phyloP scores from a whole-genome alignment of 2,113 vertebrate genomes.

The Myrmecophaga tridactyla region DNA sequence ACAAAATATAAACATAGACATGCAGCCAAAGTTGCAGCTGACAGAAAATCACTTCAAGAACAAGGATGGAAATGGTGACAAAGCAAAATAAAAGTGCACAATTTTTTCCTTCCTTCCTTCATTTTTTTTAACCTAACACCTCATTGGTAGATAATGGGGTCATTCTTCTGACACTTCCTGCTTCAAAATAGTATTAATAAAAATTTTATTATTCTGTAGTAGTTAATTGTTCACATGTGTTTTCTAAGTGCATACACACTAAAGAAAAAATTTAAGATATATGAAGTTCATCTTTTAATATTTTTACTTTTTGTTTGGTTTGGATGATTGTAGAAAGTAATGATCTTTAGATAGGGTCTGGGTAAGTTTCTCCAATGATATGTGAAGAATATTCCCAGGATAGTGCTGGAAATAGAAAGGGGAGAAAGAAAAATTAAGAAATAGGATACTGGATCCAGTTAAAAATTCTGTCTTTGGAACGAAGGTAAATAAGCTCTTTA shows the following conservation, averaged over 20 bases:
- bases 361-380: not conserved
- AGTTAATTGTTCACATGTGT: not conserved
- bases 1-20: not conserved
- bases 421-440: not conserved
- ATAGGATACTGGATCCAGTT: fast-evolving
- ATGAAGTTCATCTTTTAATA: not conserved
- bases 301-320: not conserved
- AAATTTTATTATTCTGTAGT: no score
- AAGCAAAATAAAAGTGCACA: not conserved
- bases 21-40: not conserved
- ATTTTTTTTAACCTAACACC: not conserved
- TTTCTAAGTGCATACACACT: not conserved
- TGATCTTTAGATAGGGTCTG: not conserved
- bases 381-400: not conserved
- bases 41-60: not conserved
- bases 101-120: not conserved
- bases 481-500: not conserved
- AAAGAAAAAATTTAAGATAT: not conserved
- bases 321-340: not conserved
- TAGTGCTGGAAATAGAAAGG: not conserved
- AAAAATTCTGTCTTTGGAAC: not conserved
- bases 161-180: not conserved
- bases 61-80: not conserved
- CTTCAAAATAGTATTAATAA: not conserved
- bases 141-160: not conserved